Percentiles rank a stretch among this genome's conserved stretches.
Conservation (phyloP, 2,888 invertebrate species). For the Bombylius discolor region DNA sequence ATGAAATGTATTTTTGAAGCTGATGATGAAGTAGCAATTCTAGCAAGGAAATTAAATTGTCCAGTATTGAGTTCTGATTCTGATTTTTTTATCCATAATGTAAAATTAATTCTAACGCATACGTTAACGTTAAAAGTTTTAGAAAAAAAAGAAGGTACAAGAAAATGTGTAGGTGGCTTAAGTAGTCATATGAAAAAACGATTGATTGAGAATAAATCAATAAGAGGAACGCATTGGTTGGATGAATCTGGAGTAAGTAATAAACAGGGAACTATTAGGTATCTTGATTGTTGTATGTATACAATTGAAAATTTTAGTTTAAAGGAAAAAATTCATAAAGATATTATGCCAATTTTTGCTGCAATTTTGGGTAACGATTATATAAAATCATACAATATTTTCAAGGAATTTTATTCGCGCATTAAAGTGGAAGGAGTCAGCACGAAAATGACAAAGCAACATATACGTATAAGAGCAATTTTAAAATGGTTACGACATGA, state of each 20-base stretch:
- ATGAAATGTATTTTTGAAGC: conserved; percentile 78
- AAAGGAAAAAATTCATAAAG: conserved; percentile 48
- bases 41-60: conserved; percentile 64
- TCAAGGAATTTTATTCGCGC: conserved; percentile 56
- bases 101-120: conserved; percentile 65
- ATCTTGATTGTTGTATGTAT: conserved; percentile 55
- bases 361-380: conserved; percentile 85
- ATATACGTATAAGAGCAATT: conserved; percentile 55
- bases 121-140: conserved; percentile 44
- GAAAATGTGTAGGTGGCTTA: background rate
- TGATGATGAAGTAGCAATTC: conserved; percentile 72
- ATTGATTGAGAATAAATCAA: conserved; percentile 18
- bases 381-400: conserved; percentile 47
- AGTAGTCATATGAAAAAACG: conserved; percentile 24
- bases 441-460: conserved; percentile 42
- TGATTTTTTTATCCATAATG: conserved; percentile 83
- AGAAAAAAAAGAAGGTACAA: conserved; percentile 14
- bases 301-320: conserved; percentile 53
- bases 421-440: conserved; percentile 38
- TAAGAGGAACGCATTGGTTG: background rate
- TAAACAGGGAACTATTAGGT: conserved; percentile 24
- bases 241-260: background rate
- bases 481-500: conserved; percentile 65
- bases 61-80: conserved; percentile 88
- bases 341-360: conserved; percentile 64